Percentiles rank a stretch among this genome's conserved stretches.
Evolutionary conservation across 2,888 invertebrate genomes (phyloP).

Genomic region (Clanis bilineata): DNA sequence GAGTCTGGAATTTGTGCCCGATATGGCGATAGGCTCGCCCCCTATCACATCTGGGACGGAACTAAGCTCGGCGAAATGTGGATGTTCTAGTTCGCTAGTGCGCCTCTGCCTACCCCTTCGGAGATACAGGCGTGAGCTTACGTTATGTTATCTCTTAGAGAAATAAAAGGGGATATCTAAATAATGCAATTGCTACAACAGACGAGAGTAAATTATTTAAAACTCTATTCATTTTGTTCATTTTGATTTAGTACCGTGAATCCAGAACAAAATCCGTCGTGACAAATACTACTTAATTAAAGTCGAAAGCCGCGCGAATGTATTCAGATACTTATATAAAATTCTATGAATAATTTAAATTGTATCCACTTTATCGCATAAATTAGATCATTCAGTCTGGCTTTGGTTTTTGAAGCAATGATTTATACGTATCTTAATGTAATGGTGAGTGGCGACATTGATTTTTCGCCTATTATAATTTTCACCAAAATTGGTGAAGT

Average conservation of each 20-base stretch:
- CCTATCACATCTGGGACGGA: too few species aligned
- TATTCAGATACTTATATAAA: neutral
- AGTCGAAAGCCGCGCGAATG: neutral
- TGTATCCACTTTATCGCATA: conserved; percentile 4
- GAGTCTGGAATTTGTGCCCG: too few species aligned
- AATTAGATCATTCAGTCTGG: neutral
- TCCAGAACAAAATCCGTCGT: neutral
- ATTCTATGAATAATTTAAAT: conserved; percentile 4
- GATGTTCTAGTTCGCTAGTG: too few species aligned
- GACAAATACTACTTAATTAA: neutral
- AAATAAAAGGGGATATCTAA: neutral
- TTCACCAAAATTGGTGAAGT: neutral
- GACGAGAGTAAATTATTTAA: neutral
- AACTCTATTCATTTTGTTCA: neutral
- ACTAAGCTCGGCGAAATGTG: too few species aligned
- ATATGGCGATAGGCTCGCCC: too few species aligned
- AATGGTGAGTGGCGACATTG: neutral
- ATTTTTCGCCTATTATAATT: neutral
- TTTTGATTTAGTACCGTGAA: neutral
- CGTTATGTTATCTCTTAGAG: too few species aligned
- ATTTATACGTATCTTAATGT: neutral
- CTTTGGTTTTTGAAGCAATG: neutral
- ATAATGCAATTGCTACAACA: neutral
- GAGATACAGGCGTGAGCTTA: too few species aligned
- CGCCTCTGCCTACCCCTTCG: too few species aligned